Evolutionary conservation across 2,113 vertebrate species (phyloP), one percentile per base, ranked within the genome.

Genomic region (Protomyctophum bolini): DNA sequence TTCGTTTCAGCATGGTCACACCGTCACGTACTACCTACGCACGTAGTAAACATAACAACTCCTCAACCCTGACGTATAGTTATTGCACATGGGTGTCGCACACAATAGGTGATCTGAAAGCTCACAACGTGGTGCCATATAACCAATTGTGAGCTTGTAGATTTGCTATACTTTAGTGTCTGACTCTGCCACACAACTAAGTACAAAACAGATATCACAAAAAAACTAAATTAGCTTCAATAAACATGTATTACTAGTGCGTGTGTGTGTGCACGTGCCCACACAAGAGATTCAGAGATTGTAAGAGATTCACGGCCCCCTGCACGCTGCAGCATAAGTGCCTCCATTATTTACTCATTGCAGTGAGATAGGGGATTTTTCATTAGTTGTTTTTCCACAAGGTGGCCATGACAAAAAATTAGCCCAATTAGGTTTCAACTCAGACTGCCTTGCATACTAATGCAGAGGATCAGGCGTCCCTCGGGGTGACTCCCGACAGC

Each of bases 381-480:
- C 72, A 56, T 79, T 72, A 51, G 64, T 63, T 77, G 75, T 71
- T 83, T 83, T 85, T 79, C 66, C 81, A 78, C 58, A 79, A 80
- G 54, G 66, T 81, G 65, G 78, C 72, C 29, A 68, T 83, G 83
- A 88, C 87, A 80, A 86, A 86, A 41, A 90, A 86, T 87, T 73
- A 81, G 82, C 83, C 80, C 82, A 86, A 88, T 92, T 90, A 90
- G 71, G 73, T 64, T 70, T 75, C 63, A 65, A 68, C 60, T 72
- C 63, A 68, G 68, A 15, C 72, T 73, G 63, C 47, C 75, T 77
- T 85, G 86, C 82, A 88, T 89, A 80, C 87, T 88, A 87, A 92
- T 88, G 83, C 67, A 2, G 50, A 8, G 21, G 21, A 21, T 21
- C 21, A 21, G 7, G 12, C 6, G n/a, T 77, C 88, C 78, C 83